Evolutionary conservation across 1,140 invertebrate genomes (phyloP).

Genomic region (Spodoptera litura): DNA sequence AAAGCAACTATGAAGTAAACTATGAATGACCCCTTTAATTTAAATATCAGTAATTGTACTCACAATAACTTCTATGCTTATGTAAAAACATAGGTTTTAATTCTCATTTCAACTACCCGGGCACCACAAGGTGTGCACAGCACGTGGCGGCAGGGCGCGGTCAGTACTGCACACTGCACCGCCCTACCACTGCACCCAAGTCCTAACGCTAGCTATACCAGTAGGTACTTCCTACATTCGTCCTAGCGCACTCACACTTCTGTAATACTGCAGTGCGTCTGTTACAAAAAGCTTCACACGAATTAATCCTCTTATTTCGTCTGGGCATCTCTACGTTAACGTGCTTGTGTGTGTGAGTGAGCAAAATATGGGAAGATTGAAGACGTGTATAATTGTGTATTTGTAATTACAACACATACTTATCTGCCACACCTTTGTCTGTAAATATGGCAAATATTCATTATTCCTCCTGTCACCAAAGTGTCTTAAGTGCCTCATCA

Average conservation of each 20-base stretch:
- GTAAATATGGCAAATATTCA: no score
- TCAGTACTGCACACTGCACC: background rate
- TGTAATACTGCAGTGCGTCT: conserved; percentile 19
- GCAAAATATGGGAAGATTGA: background rate
- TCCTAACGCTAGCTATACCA: conserved; percentile 6
- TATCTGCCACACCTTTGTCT: no score
- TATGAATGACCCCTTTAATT: no score
- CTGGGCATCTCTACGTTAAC: background rate
- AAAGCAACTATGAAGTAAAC: no score
- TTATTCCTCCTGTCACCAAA: no score
- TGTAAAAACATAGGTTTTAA: no score
- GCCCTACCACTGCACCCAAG: background rate
- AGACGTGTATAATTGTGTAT: no score
- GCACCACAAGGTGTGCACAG: background rate
- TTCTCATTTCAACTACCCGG: no score
- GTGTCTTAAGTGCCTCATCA: no score
- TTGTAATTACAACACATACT: no score
- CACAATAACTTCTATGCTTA: no score
- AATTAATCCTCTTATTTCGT: background rate
- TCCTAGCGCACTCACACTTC: background rate
- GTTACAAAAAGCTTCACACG: background rate
- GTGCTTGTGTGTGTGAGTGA: background rate
- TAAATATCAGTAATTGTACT: no score
- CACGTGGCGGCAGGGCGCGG: conserved; percentile 12
- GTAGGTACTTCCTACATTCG: conserved; percentile 17